phyloP scores from a whole-genome alignment of 2,113 vertebrate species.

The Gymnogyps californianus region DNA sequence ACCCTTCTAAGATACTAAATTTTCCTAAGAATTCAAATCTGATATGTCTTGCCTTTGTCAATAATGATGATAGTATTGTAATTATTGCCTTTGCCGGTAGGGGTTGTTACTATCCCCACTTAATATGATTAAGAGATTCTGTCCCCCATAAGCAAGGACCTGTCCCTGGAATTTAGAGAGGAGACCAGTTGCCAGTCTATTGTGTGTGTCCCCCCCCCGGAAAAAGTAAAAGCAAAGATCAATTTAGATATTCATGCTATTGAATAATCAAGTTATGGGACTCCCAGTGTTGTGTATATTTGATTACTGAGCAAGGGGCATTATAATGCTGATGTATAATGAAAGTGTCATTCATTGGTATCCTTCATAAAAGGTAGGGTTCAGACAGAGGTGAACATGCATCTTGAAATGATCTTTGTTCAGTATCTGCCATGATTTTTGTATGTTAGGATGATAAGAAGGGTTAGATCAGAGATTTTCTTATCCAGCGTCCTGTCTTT shows the following conservation, averaged over 20 bases:
- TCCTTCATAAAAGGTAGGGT: not conserved
- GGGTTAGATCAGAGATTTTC: not conserved
- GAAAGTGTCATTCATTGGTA: not conserved
- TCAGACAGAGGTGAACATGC: not conserved
- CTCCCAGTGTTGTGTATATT: not conserved
- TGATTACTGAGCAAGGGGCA: not conserved
- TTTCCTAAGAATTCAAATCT: not conserved
- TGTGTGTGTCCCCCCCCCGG: no score
- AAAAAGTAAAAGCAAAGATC: not conserved
- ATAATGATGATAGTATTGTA: not conserved
- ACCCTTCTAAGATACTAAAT: not conserved
- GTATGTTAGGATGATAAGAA: not conserved
- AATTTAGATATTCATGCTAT: not conserved
- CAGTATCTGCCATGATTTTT: not conserved
- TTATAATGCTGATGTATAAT: not conserved
- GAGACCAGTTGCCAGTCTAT: not conserved
- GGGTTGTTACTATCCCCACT: not conserved
- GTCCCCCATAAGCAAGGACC: not conserved
- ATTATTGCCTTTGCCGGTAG: not conserved
- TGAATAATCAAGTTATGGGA: not conserved
- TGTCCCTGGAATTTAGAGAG: not conserved
- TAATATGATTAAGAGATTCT: not conserved
- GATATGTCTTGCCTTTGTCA: not conserved
- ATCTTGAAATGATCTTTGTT: not conserved
- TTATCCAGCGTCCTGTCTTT: not conserved